Base-by-base conservation (phyloP, 2,888 invertebrate species). In the Eurois occulta region DNA sequence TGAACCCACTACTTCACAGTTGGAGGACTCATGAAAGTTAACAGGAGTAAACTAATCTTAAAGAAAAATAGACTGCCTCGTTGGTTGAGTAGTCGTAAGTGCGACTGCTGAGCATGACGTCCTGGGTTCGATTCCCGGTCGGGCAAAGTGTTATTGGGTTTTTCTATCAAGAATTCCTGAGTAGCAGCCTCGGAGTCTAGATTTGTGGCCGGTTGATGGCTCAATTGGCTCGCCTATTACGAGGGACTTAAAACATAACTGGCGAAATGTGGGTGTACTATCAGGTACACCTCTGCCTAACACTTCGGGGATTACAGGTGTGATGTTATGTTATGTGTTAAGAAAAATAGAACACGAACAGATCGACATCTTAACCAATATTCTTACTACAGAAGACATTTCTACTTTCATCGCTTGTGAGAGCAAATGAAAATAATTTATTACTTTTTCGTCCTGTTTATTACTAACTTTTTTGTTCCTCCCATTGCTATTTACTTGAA, bases 371-470 rank as follows among this genome's bases (percentile, higher is more conserved):
- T 7, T 3, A 1, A 60, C 64, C 43, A 24, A 8, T 18, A 18
- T 48, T 72, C 6, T 21, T 24, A 4, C 1, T 64, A 73, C 18
- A 73, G 43, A 73, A 70, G 73, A 73, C 79, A 78, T 86, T 83
- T 62, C 60, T 38, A 86, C 64, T 77, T 78, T 69, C 68, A 80
- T 64, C 21, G 76, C 66, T 77, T 58, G 43, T 68, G 68, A 73
- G 77, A 78, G 78, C 68, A 74, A 83, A 81, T 74, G 73, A 69
- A 86, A 77, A 86, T 86, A 86, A 86, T 88, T 88, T 86, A 86
- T 88, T 81, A 77, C 77, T 69, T 66, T 48, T 32, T 32, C 48
- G 65, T 88, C 84, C 81, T 84, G 87, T 86, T 86, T 88, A 86
- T 88, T 84, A 64, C 84, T 46, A 65, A 79, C 72, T 86, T 86